Conservation (phyloP, 92 coral and sea anemone genomes). For the Epizoanthus rinbou region DNA sequence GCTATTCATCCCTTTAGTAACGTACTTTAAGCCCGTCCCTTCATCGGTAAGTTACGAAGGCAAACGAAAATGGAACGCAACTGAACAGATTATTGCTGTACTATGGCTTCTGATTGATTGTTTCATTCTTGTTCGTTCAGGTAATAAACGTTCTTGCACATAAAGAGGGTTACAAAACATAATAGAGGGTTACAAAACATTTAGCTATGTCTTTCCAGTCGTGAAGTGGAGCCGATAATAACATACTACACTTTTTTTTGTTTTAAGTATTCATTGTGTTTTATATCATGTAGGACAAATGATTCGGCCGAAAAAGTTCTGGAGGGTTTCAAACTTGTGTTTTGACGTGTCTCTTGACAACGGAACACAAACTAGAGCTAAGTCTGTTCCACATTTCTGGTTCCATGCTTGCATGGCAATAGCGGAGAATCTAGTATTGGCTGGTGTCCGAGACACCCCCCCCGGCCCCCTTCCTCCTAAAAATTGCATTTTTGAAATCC, state of each 20-base stretch:
- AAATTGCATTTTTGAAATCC: background rate
- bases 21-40: constrained; percentile 10
- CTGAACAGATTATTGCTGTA: background rate
- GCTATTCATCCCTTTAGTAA: background rate
- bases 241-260: background rate
- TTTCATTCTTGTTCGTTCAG: constrained; percentile 14
- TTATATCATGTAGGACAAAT: constrained; percentile 3
- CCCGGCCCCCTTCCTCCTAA: constrained; percentile 5
- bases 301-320: constrained; percentile 8
- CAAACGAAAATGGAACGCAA: background rate
- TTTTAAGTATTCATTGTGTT: constrained; percentile 1
- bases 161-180: too few species aligned
- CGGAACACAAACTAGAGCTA: constrained; percentile 33
- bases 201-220: constrained; percentile 5
- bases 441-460: constrained; percentile 5
- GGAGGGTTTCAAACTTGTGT: constrained; percentile 19
- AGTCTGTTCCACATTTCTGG: constrained; percentile 1
- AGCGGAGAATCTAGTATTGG: constrained; percentile 1
- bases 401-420: constrained; percentile 15
- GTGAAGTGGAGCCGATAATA: background rate
- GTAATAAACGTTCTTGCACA: background rate
- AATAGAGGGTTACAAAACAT: too few species aligned
- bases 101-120: constrained; percentile 13
- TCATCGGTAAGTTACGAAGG: background rate
- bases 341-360: background rate